These are phyloP conservation scores for Oncorhynchus mykiss DNA, from an alignment of 2,113 vertebrate species.

Conservation along the genomic window DNA sequence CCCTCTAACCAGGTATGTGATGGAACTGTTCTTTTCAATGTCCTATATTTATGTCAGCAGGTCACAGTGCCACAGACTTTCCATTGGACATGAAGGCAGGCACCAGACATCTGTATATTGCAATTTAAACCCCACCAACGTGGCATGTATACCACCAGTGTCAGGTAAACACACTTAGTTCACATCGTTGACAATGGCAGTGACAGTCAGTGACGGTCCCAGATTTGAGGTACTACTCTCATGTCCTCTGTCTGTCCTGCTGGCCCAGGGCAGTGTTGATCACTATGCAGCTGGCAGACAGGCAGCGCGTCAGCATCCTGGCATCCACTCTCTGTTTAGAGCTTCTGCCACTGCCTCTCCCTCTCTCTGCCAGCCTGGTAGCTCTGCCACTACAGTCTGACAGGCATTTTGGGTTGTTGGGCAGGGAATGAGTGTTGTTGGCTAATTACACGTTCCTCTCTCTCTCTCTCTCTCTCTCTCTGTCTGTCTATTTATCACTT, in stretches of 20 bases:
- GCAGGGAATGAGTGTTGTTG: no score
- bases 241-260: background rate
- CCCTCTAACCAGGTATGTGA: no score
- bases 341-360: background rate
- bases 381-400: background rate
- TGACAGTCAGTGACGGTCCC: background rate
- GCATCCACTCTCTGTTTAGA: background rate
- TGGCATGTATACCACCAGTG: no score
- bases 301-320: background rate
- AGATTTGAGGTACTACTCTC: slow-evolving; percentile 34
- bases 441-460: background rate
- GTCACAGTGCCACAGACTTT: background rate
- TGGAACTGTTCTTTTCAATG: no score
- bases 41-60: no score
- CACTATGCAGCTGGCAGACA: slow-evolving; percentile 27
- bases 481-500: background rate
- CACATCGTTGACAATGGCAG: background rate
- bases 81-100: no score
- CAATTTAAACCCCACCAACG: no score
- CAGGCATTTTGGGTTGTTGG: no score
- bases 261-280: slow-evolving; percentile 1
- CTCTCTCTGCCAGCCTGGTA: background rate
- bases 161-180: no score
- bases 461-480: slow-evolving; percentile 5
- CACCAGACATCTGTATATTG: no score